These are phyloP conservation scores for Trichoplusia ni DNA, from an alignment of 1,140 invertebrate species.

Conservation along the genomic window DNA sequence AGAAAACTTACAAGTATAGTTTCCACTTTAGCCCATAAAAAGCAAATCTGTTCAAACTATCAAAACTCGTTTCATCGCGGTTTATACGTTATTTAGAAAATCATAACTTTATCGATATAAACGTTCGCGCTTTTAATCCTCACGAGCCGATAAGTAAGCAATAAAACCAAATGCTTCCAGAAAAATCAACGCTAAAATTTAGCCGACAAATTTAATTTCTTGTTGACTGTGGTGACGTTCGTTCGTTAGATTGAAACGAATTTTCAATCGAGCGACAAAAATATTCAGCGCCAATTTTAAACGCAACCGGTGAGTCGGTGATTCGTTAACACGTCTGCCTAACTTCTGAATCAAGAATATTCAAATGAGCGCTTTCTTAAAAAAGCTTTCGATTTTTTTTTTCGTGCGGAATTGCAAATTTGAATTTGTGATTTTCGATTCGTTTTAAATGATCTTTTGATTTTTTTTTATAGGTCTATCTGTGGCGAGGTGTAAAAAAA, in stretches of 20 bases:
- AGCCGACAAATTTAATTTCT: conserved; percentile 51
- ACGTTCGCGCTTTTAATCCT: neutral
- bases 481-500: no score
- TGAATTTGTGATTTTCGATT: conserved; percentile 21
- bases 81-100: no score
- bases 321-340: conserved; percentile 35
- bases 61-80: no score
- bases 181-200: conserved; percentile 44
- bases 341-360: conserved; percentile 32
- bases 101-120: no score
- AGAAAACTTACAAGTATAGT: no score
- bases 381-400: conserved; percentile 21
- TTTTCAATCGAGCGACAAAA: conserved; percentile 50
- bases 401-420: conserved; percentile 14
- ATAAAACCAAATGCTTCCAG: conserved; percentile 15
- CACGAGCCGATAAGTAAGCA: conserved; percentile 14
- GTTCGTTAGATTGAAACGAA: conserved; percentile 55
- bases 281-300: conserved; percentile 44
- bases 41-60: no score
- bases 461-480: neutral
- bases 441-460: conserved; percentile 1
- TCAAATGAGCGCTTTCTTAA: conserved; percentile 24
- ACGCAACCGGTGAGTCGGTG: conserved; percentile 33
- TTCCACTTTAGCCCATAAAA: no score
- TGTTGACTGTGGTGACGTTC: conserved; percentile 49